Evolutionary conservation across 2,113 vertebrate species (phyloP).

Genomic region (Zosterops lateralis): DNA sequence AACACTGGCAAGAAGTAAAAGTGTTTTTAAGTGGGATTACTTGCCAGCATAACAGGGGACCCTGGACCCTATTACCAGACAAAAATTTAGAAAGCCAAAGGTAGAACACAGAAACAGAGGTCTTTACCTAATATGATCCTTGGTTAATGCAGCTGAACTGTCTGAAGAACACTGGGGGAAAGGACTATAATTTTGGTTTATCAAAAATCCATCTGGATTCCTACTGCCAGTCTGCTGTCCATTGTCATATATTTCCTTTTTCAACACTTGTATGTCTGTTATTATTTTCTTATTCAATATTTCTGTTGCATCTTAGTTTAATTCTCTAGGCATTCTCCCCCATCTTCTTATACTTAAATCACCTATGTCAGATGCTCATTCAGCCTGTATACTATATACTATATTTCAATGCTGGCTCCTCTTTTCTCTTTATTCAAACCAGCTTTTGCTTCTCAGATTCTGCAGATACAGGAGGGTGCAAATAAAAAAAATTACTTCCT

Average conservation of each 20-base stretch:
- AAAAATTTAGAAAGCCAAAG: not conserved
- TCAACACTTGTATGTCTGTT: not conserved
- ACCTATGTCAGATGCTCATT: not conserved
- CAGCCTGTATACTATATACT: not conserved
- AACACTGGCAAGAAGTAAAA: not conserved
- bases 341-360: not conserved
- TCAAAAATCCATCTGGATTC: not conserved
- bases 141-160: not conserved
- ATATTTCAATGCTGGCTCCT: not conserved
- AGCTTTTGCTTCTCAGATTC: not conserved
- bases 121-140: not conserved
- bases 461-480: not conserved
- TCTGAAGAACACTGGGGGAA: not conserved
- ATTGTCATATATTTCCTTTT: not conserved
- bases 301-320: not conserved
- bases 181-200: not conserved
- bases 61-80: not conserved
- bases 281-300: not conserved
- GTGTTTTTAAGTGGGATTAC: not conserved
- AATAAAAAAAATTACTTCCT: not conserved
- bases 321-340: not conserved
- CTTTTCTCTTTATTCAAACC: not conserved
- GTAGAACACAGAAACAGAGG: not conserved
- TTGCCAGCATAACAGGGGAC: not conserved
- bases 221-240: not conserved